These are phyloP conservation scores for Shargacucullia verbasci DNA, from an alignment of 2,888 invertebrate genomes.

Conservation along the genomic window DNA sequence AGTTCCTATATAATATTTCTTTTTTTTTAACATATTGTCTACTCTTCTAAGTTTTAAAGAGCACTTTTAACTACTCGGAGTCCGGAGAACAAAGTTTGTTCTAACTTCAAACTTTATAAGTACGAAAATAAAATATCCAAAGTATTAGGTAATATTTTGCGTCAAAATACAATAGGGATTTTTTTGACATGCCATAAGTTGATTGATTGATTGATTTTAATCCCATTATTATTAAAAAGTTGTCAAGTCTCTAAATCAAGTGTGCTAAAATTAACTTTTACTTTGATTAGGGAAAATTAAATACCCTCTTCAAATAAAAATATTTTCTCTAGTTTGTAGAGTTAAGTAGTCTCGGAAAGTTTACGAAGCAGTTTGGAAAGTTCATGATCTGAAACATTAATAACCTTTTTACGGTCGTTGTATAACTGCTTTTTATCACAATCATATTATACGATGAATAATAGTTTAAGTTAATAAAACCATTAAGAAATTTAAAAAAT, in stretches of 20 bases:
- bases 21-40: slow-evolving; percentile 46
- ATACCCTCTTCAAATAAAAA: slow-evolving; percentile 36
- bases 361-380: slow-evolving; percentile 54
- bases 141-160: slow-evolving; percentile 24
- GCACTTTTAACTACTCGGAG: slow-evolving; percentile 18
- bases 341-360: slow-evolving; percentile 54
- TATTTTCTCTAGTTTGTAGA: slow-evolving; percentile 38
- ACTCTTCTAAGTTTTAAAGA: slow-evolving; percentile 27
- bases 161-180: slow-evolving; percentile 15
- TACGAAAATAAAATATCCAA: slow-evolving; percentile 17
- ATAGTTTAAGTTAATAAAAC: slow-evolving; percentile 23
- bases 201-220: slow-evolving; percentile 29
- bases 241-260: slow-evolving; percentile 23
- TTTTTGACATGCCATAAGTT: slow-evolving; percentile 21
- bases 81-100: slow-evolving; percentile 22
- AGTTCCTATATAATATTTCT: slow-evolving; percentile 48
- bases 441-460: slow-evolving; percentile 32
- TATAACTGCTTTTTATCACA: slow-evolving; percentile 45
- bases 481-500: slow-evolving; percentile 11
- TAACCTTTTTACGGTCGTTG: slow-evolving; percentile 57
- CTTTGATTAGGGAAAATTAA: slow-evolving; percentile 14
- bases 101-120: slow-evolving; percentile 37
- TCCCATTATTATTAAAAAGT: slow-evolving; percentile 27
- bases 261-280: slow-evolving; percentile 19
- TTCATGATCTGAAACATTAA: slow-evolving; percentile 61